Conservation (phyloP, 2,888 invertebrate species). For the Gnatocerus cornutus region DNA sequence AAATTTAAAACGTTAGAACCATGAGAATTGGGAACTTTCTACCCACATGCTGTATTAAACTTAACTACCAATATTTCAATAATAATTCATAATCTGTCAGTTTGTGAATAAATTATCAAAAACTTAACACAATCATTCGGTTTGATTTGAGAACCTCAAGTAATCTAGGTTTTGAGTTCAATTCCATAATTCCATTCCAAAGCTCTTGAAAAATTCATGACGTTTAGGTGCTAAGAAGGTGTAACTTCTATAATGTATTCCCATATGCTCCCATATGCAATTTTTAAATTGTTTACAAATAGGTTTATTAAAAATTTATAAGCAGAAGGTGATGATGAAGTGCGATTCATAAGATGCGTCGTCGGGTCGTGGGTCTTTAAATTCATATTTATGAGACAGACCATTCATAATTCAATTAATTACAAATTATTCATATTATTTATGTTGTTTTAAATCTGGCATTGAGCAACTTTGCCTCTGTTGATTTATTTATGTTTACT, state of each 20-base stretch:
- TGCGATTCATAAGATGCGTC: conserved; percentile 42
- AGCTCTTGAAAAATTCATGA: conserved; percentile 29
- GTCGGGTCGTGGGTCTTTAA: conserved; percentile 28
- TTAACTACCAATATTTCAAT: too few relatives aligned
- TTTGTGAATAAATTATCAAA: too few relatives aligned
- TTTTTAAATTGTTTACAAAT: conserved; percentile 45
- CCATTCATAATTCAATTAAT: conserved; percentile 40
- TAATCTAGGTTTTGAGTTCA: conserved; percentile 3
- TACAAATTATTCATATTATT: conserved; percentile 43
- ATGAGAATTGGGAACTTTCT: too few relatives aligned
- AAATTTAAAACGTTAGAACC: too few relatives aligned
- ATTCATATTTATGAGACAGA: conserved; percentile 41
- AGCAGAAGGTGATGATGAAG: conserved; percentile 42
- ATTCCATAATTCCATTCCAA: conserved; percentile 11
- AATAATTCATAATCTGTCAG: too few relatives aligned
- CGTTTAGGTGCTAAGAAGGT: conserved; percentile 30
- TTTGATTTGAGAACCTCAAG: neutral
- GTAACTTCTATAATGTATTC: conserved; percentile 22
- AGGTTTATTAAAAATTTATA: conserved; percentile 43
- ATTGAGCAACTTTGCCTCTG: conserved; percentile 31
- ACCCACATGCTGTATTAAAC: too few relatives aligned
- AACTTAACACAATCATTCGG: too few relatives aligned
- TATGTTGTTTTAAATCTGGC: conserved; percentile 26
- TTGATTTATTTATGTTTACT: neutral
- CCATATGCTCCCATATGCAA: conserved; percentile 29